phyloP scores from a whole-genome alignment of 2,113 vertebrate genomes.

The Brevimyrus niger region DNA sequence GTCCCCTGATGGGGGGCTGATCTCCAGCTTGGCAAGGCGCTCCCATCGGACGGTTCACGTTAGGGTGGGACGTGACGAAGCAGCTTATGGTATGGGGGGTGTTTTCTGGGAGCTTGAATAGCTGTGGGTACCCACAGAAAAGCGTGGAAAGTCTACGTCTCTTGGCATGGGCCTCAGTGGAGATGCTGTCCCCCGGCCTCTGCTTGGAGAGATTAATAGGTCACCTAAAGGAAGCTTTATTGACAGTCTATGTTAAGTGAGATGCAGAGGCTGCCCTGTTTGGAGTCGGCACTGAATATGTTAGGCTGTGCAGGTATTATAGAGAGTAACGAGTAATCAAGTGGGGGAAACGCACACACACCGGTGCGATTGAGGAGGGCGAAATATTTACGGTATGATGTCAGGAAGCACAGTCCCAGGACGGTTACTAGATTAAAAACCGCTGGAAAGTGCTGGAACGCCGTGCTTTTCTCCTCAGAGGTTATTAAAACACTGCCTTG shows the following conservation, averaged over 20 bases:
- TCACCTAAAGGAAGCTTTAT: not conserved
- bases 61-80: conserved; percentile 11
- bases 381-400: conserved; percentile 16
- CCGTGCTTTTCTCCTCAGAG: not conserved
- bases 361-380: not conserved
- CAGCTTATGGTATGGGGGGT: conserved; percentile 25
- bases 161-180: not conserved
- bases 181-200: not conserved
- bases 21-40: not conserved
- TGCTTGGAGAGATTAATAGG: not conserved
- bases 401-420: conserved; percentile 5
- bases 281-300: not conserved
- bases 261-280: not conserved
- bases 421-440: conserved; percentile 17
- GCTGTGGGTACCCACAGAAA: conserved; percentile 32
- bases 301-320: not conserved
- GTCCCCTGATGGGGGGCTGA: not conserved
- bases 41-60: conserved; percentile 19
- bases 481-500: conserved; percentile 13
- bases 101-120: conserved; percentile 25
- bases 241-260: not conserved
- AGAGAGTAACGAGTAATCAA: not conserved
- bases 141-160: conserved; percentile 20
- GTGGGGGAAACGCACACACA: not conserved
- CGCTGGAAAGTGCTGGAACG: not conserved